Evolutionary conservation across 2,113 vertebrate species (phyloP), one percentile per base, ranked within the genome.

Genomic region (Gymnobelideus leadbeateri): DNA sequence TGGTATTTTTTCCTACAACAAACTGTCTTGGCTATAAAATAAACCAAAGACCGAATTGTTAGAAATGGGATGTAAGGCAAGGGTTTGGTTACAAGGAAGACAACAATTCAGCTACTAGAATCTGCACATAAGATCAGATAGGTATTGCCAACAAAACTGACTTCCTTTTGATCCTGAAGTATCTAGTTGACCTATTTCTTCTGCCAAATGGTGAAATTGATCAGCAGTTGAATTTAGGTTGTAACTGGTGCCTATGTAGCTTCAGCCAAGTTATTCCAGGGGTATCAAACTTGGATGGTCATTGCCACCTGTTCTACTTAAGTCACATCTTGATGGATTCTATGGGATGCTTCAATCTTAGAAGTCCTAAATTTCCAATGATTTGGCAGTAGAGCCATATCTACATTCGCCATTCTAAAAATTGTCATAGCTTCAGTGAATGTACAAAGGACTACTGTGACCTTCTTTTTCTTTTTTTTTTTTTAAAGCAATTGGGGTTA

Each of bases 301-400:
- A 23, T 84, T 43, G 19, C 19, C 6, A 21, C 19, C 57, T 3
- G 49, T 6, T 50, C 19, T 24, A 51, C 37, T 54, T 46, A 77
- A 77, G 23, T 68, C 28, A 93, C 28, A 92, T 77, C 21, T 49
- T 43, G 10, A 11, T 92, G 54, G 84, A 46, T 37, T 84, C 53
- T 90, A 47, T 1, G 43, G 51, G 46, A 37, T 52, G 57, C 26
- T 61, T 46, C 23, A 92, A 23, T 50, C 26, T 90, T 54, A 92
- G 46, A 92, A 95, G 68, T 92, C 25, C 91, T 90, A 92, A 51
- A 12, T 51, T 77, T 93, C 6, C 57, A 90, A 90, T 54, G 61
- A 91, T 55, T 55, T 25, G 49, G 16, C 25, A 68, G 16, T 28
- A 92, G 53, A 92, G 53, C 49, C 16, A 43, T 21, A 77, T 77